These are phyloP conservation scores for Notarius lentiginosus DNA, from an alignment of 2,113 vertebrate species.

Conservation along the genomic window DNA sequence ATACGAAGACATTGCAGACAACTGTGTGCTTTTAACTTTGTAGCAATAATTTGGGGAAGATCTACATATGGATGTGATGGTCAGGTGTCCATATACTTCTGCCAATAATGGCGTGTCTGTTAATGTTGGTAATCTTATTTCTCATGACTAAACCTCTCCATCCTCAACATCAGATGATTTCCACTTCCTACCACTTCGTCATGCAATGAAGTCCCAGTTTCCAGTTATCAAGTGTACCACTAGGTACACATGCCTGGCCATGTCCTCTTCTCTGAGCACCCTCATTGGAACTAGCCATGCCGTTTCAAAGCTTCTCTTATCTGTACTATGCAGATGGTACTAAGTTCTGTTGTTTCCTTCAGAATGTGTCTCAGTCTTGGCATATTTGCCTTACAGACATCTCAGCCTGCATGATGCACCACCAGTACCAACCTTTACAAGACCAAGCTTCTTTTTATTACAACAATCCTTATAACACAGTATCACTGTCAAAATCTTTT, in stretches of 20 bases:
- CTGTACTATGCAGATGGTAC: too few relatives aligned
- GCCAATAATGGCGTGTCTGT: not conserved
- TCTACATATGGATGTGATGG: too few relatives aligned
- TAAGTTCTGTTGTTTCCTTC: not conserved
- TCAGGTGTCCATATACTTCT: too few relatives aligned
- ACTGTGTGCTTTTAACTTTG: not conserved
- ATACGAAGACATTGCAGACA: not conserved
- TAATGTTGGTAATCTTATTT: not conserved
- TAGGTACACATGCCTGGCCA: not conserved
- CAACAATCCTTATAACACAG: not conserved
- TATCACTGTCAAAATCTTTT: not conserved
- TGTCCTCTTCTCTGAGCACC: not conserved
- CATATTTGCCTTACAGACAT: slow-evolving; percentile 4
- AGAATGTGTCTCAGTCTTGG: not conserved
- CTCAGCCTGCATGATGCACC: not conserved
- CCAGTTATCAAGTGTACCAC: not conserved
- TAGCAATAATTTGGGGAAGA: not conserved
- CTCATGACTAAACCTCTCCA: not conserved
- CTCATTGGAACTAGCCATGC: not conserved
- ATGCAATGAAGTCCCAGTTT: not conserved
- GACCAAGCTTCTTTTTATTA: not conserved
- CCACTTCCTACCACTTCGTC: too few relatives aligned
- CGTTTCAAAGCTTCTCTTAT: not conserved
- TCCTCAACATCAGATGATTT: not conserved
- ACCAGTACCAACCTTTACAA: not conserved